Conservation (phyloP, 2,113 vertebrate species). For the Promerops cafer region DNA sequence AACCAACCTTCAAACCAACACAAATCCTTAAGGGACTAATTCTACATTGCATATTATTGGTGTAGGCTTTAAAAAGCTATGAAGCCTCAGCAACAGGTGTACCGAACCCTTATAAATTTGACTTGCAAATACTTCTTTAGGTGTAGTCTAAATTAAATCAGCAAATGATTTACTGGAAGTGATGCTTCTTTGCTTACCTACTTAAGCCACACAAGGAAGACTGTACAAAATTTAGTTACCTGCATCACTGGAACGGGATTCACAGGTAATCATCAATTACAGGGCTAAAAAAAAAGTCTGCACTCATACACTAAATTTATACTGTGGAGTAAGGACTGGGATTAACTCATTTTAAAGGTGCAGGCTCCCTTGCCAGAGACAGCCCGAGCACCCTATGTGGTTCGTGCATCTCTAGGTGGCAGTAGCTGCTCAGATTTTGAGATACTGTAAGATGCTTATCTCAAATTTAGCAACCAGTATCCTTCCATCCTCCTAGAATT, state of each 20-base stretch:
- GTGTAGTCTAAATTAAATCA: not conserved
- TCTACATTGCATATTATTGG: not conserved
- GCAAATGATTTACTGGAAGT: not conserved
- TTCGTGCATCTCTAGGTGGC: slow-evolving; percentile 60
- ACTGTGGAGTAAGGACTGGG: not conserved
- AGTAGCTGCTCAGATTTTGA: slow-evolving; percentile 54
- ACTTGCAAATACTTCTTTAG: slow-evolving; percentile 16
- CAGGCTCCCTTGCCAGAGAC: not conserved
- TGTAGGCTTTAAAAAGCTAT: not conserved
- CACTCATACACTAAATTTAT: not conserved
- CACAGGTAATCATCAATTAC: not conserved
- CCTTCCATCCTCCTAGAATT: slow-evolving; percentile 15
- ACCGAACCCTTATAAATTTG: not conserved
- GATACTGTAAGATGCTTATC: not conserved
- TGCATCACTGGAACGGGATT: not conserved
- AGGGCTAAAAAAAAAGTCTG: not conserved
- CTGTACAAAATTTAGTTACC: not conserved
- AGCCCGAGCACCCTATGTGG: not conserved
- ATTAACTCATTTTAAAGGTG: not conserved
- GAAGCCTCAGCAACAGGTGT: not conserved
- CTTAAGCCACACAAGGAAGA: not conserved
- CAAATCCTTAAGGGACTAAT: not conserved
- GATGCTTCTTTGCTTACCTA: not conserved
- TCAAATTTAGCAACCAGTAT: slow-evolving; percentile 39
- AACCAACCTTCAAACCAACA: not conserved